Evolutionary conservation across 2,113 vertebrate genomes (phyloP).

Genomic region (Phrynocephalus versicolor): DNA sequence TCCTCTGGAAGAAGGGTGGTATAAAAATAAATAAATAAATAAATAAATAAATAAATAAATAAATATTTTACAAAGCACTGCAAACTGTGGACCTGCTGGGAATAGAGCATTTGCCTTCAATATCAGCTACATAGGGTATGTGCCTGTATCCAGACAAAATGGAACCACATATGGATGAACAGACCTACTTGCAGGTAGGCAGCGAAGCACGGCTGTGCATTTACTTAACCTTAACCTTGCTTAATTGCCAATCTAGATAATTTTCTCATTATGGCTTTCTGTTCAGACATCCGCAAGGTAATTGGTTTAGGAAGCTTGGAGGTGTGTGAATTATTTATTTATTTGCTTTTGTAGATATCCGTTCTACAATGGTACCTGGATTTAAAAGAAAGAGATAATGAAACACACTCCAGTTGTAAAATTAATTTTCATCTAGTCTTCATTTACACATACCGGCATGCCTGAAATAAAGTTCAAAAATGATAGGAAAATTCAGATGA

Average conservation of each 20-base stretch:
- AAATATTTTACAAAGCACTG: too few species aligned
- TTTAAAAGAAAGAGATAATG: constrained; percentile 19
- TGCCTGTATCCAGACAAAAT: too few species aligned
- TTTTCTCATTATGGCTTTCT: constrained; percentile 25
- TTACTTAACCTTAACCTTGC: constrained; percentile 23
- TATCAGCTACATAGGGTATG: too few species aligned
- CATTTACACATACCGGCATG: not conserved
- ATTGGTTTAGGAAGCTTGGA: constrained; percentile 12
- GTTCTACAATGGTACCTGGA: not conserved
- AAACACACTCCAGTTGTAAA: constrained; percentile 8
- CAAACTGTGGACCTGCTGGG: too few species aligned
- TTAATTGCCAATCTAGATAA: constrained; percentile 5
- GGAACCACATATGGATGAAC: not conserved
- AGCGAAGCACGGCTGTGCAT: not conserved
- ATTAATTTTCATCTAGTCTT: constrained; percentile 18
- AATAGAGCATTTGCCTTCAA: too few species aligned
- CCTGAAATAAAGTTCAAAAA: not conserved
- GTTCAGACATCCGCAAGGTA: constrained; percentile 12
- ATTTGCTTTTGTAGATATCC: constrained; percentile 21
- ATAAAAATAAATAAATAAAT: too few species aligned
- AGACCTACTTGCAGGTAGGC: not conserved
- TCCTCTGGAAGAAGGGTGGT: too few species aligned
- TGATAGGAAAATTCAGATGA: not conserved
- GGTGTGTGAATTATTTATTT: not conserved
- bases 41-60: too few species aligned